Conservation (phyloP, 2,113 vertebrate genomes). For the Fregetta grallaria region DNA sequence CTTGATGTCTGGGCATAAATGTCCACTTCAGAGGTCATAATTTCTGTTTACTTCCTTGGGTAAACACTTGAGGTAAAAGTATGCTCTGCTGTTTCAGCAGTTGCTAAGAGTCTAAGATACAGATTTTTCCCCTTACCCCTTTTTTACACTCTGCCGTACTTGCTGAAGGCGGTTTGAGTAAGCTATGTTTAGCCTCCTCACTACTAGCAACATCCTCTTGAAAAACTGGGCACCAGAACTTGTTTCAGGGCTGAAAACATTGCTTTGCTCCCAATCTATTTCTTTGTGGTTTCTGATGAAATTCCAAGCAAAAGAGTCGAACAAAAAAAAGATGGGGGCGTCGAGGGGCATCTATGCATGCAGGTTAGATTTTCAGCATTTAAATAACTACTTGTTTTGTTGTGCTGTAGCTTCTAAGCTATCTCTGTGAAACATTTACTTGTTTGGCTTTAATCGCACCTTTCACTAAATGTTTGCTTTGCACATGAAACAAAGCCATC, state of each 20-base stretch:
- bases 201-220: not conserved
- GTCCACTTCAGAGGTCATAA: not conserved
- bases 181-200: not conserved
- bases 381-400: not conserved
- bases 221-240: not conserved
- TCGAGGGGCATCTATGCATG: not conserved
- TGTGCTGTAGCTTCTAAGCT: not conserved
- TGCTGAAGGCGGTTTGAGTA: not conserved
- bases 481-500: constrained; percentile 28
- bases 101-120: not conserved
- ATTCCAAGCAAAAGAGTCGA: not conserved
- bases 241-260: not conserved
- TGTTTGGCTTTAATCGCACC: not conserved
- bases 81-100: not conserved
- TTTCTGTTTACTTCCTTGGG: not conserved
- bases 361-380: not conserved
- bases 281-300: not conserved
- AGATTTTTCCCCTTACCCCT: not conserved
- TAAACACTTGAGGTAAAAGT: not conserved
- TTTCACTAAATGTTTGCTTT: constrained; percentile 6
- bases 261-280: not conserved
- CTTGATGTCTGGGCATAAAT: not conserved
- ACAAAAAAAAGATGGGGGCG: not conserved
- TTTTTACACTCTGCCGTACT: not conserved
- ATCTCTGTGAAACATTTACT: constrained; percentile 43